phyloP scores from a whole-genome alignment of 1,140 invertebrate species.

The Zelostemma sp. region DNA sequence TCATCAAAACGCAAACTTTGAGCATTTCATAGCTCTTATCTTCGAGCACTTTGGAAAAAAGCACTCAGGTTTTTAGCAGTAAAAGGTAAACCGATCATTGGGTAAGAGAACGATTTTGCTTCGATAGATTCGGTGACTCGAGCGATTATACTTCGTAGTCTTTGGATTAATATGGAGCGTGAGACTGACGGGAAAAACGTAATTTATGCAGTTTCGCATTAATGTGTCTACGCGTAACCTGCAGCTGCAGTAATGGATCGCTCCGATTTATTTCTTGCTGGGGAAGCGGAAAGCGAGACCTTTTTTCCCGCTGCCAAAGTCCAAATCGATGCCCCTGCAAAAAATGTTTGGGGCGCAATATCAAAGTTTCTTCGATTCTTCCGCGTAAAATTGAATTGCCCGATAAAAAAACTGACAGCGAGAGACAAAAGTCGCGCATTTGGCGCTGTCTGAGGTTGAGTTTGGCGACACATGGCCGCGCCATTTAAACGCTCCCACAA shows the following conservation, averaged over 20 bases:
- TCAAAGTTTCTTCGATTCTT: constrained; percentile 3
- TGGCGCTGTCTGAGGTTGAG: too few species aligned
- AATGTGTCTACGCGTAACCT: constrained; percentile 39
- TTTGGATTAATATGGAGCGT: constrained; percentile 31
- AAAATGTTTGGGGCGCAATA: too few species aligned
- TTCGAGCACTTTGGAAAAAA: background rate
- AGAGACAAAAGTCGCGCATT: too few species aligned
- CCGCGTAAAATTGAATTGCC: too few species aligned
- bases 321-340: too few species aligned
- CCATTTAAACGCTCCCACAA: too few species aligned
- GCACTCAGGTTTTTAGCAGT: background rate
- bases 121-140: constrained; percentile 32
- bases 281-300: too few species aligned
- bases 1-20: too few species aligned
- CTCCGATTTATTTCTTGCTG: too few species aligned
- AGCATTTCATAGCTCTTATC: background rate
- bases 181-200: constrained; percentile 38
- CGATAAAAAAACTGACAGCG: too few species aligned
- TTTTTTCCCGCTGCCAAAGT: too few species aligned
- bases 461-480: too few species aligned
- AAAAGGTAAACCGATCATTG: constrained; percentile 6
- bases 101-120: constrained; percentile 26
- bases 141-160: constrained; percentile 28
- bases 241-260: constrained; percentile 33
- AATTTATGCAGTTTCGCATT: constrained; percentile 40